Evolutionary conservation across 1,140 invertebrate species (phyloP).

Genomic region (Episyrphus balteatus): DNA sequence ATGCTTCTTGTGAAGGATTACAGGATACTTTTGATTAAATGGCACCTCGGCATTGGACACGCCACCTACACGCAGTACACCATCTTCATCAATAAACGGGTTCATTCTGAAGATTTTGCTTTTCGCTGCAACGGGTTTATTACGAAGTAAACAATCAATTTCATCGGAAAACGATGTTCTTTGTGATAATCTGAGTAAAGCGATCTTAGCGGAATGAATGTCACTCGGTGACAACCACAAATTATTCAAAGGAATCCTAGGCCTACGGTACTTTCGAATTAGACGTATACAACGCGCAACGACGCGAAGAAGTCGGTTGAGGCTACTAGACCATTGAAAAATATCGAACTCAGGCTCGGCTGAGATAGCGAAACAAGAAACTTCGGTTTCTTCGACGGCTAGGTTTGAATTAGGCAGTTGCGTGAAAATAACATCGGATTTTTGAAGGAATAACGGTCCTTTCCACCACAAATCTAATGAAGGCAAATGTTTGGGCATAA

Average conservation of each 20-base stretch:
- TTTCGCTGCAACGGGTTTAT: background rate
- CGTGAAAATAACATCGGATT: background rate
- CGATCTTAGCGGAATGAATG: background rate
- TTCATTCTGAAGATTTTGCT: background rate
- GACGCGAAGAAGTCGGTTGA: background rate
- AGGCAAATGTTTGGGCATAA: constrained; percentile 1
- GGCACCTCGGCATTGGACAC: constrained; percentile 2
- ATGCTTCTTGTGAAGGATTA: constrained; percentile 1
- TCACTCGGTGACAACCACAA: background rate
- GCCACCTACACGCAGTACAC: constrained; percentile 6
- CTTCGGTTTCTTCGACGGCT: background rate
- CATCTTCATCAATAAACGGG: constrained; percentile 3
- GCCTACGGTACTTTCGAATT: background rate
- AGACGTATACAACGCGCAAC: background rate
- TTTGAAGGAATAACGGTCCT: constrained; percentile 1
- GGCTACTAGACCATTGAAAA: constrained; percentile 1
- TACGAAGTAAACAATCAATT: background rate
- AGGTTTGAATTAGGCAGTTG: background rate
- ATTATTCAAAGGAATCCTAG: background rate
- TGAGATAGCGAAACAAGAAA: background rate
- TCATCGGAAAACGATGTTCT: background rate
- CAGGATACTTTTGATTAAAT: constrained; percentile 2
- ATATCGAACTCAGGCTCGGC: background rate
- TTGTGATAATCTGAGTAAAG: constrained; percentile 2
- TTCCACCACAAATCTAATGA: constrained; percentile 4